phyloP scores from a whole-genome alignment of 64 coral and sea anemone genomes.

The Orbicella faveolata region DNA sequence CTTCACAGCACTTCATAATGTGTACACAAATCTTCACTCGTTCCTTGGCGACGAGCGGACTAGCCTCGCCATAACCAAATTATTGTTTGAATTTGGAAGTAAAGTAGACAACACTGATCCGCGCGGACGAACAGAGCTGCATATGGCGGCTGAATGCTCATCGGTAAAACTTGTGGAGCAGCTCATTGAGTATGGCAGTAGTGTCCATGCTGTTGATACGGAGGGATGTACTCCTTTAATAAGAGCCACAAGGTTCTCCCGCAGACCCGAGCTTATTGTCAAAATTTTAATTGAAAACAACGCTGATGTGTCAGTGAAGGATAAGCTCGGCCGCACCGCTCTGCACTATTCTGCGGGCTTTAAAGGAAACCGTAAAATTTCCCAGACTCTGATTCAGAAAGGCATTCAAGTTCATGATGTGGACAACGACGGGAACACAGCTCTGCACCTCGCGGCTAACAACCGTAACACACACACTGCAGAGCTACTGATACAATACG shows the following conservation, averaged over 20 bases:
- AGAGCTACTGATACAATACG: conserved; percentile 58
- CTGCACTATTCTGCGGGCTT: conserved; percentile 82
- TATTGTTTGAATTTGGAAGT: conserved; percentile 48
- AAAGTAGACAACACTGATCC: conserved; percentile 47
- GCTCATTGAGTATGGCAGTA: conserved; percentile 46
- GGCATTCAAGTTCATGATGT: conserved; percentile 49
- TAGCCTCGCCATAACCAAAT: conserved; percentile 4
- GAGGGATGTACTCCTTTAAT: conserved; percentile 79
- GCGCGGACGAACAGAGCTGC: conserved; percentile 63
- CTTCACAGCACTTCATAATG: conserved; percentile 50
- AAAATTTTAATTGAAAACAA: conserved; percentile 60
- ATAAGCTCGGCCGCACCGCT: conserved; percentile 44
- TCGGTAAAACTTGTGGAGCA: conserved; percentile 59
- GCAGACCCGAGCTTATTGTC: conserved; percentile 53
- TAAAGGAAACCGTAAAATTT: conserved; percentile 61
- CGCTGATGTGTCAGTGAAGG: conserved; percentile 35
- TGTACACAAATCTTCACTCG: conserved; percentile 42
- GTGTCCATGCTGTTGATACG: conserved; percentile 56
- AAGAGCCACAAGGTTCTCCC: conserved; percentile 56
- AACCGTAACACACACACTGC: conserved; percentile 77
- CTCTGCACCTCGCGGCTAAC: conserved; percentile 71
- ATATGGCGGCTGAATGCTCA: conserved; percentile 61
- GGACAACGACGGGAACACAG: conserved; percentile 60
- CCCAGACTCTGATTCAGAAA: conserved; percentile 57
- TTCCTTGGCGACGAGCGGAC: conserved; percentile 50